phyloP scores from a whole-genome alignment of 2,888 invertebrate genomes.

The Pristionchus maxplancki region DNA sequence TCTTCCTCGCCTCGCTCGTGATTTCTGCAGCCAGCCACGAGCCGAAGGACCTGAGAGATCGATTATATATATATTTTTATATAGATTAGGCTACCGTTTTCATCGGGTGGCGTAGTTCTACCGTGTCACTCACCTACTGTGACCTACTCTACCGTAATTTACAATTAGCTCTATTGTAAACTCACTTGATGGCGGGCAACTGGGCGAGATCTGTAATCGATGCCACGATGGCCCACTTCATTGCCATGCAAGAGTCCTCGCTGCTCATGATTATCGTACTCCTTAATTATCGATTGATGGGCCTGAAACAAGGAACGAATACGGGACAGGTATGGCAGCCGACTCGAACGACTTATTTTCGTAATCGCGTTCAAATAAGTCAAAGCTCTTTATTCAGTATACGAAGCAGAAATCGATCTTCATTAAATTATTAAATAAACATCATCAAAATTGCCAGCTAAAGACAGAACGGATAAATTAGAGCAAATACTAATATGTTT shows the following conservation, averaged over 20 bases:
- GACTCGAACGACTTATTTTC: conserved; percentile 2
- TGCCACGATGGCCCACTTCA: conserved; percentile 50
- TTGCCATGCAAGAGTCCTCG: conserved; percentile 24
- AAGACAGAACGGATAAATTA: not conserved
- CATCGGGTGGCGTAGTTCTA: not conserved
- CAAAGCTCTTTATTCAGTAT: not conserved
- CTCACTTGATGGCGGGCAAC: conserved; percentile 37
- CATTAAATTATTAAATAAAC: not conserved
- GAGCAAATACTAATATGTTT: not conserved
- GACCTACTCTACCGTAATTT: not conserved
- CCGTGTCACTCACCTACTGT: not conserved
- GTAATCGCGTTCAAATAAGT: not conserved
- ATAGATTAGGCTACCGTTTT: not conserved
- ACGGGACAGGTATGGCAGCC: not conserved
- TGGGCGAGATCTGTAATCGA: conserved; percentile 35
- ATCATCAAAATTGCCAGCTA: not conserved
- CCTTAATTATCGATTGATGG: not conserved
- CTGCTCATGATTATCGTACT: not conserved
- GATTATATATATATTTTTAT: too few relatives aligned
- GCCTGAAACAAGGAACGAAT: not conserved
- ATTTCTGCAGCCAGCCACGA: conserved; percentile 38
- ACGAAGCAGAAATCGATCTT: not conserved
- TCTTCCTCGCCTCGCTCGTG: conserved; percentile 2
- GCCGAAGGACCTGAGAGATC: conserved; percentile 45
- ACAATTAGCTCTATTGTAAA: conserved; percentile 84